Evolutionary conservation across 2,113 vertebrate species (phyloP), one percentile per base, ranked within the genome.

Genomic region (Nyctereutes procyonoides): DNA sequence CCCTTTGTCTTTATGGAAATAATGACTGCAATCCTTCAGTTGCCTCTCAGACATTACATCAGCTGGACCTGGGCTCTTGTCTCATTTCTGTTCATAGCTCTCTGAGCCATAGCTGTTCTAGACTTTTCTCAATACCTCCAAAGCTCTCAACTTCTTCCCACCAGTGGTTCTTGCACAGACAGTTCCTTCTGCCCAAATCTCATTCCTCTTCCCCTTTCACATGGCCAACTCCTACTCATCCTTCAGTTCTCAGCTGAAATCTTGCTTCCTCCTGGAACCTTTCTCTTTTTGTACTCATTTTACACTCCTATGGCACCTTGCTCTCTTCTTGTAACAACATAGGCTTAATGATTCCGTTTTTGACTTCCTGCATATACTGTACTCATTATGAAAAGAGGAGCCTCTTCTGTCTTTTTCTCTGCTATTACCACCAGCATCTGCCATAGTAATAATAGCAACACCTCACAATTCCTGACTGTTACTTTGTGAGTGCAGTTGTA

Each of bases 1-100:
- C 38, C 84, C 73, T 95, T 93, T 90, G 86, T 86, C 48, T 73
- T 93, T 90, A n/a, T 62, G 79, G 82, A 65, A 94, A 88, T 69
- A 30, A 55, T 22, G 77, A 63, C 15, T 32, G 22, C 16, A n/a
- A 35, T 80, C 19, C 55, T 88, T 87, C 38, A 82, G 32, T 20
- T 10, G 22, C 43, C 58, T 93, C 53, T 20, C 62, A 71, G 88
- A 62, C 65, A 20, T 55, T 19, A 83, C 62, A 77, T 30, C 63
- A 56, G 22, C 60, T 28, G 38, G 65, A 53, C 14, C 30, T n/a
- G 24, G 30, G 48, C 65, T 83, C 43, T 90, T 91, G 20, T 26
- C 67, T 91, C 35, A 32, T 79, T 1, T 2, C 19, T 88, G 19
- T 69, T 24, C 8, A 4, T 0, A 71, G 6, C 20, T 71, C 19